Base-by-base conservation (phyloP, 2,113 vertebrate species). In the Pseudorectes ferrugineus region DNA sequence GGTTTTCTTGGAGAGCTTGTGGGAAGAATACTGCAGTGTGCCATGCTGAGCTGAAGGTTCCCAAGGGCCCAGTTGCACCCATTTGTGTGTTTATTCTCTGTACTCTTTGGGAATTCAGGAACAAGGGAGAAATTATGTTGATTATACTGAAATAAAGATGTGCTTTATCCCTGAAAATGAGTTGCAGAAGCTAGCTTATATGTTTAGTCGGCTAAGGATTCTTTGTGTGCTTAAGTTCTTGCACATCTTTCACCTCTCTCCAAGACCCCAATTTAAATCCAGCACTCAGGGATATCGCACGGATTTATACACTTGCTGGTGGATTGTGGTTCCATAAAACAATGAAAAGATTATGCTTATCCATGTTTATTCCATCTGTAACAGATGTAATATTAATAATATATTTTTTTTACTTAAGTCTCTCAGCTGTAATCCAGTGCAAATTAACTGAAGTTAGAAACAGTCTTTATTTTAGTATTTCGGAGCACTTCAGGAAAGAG, bases 311-410 rank as follows among this genome's bases (percentile, higher is more conserved):
- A 63, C 59, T 95, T 85, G 74, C 43, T 88, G 52, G n/a, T 72
- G 91, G 91, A 96, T 96, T 96, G 73, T 65, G 45, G 35, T 62
- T 85, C 91, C 75, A 92, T 96, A 93, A 94, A 96, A 85, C 76
- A 95, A 91, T 95, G 95, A 96, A 88, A 79, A 71, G 84, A 94
- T 97, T 91, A 93, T 45, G 70, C 35, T 95, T 92, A 94, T 96
- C 82, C 49, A 16, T 93, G 85, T 72, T 93, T 92, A 88, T 87
- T 91, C 88, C 83, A 65, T 59, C 88, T 89, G 76, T 92, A 65
- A 77, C 90, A 92, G 95, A 87, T 96, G 90, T 95, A 96, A 94
- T 94, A 93, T 80, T 96, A 83, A 95, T 93, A 83, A 55, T 76
- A 65, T 26, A 13, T 71, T 20, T 88, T 78, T 68, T 95, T 86